These are phyloP conservation scores for Elegia similella DNA, from an alignment of 2,888 invertebrate genomes.

Conservation along the genomic window DNA sequence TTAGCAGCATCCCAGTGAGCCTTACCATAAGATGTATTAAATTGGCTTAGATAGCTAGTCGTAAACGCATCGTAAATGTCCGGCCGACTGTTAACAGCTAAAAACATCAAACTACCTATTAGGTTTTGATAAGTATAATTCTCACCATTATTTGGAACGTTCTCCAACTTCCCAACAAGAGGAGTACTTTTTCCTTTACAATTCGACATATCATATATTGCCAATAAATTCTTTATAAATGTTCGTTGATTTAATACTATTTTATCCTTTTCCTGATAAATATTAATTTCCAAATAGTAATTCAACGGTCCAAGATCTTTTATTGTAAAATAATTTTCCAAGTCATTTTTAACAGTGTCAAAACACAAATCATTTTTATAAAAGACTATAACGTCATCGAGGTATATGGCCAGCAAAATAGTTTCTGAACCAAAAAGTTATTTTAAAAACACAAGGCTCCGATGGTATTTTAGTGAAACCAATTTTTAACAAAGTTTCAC, in stretches of 20 bases:
- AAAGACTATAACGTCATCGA: background rate
- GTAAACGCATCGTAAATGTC: constrained; percentile 4
- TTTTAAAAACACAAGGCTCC: constrained; percentile 1
- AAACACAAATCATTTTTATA: background rate
- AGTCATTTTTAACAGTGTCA: background rate
- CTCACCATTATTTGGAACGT: background rate
- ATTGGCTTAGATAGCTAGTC: background rate
- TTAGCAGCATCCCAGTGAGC: too few species aligned
- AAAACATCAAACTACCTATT: background rate
- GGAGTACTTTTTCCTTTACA: background rate
- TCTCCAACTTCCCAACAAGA: background rate
- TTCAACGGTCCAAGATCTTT: background rate
- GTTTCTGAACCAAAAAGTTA: too few species aligned
- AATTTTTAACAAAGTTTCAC: background rate
- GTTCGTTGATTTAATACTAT: background rate
- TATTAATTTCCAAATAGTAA: background rate
- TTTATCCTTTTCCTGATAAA: background rate
- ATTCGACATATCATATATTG: background rate
- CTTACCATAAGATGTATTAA: too few species aligned
- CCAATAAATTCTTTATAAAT: background rate
- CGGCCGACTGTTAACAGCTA: background rate
- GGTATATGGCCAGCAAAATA: too few species aligned
- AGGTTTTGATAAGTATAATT: background rate
- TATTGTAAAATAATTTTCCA: background rate
- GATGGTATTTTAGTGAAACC: background rate